Evolutionary conservation across 2,888 invertebrate species (phyloP).

Genomic region (Sphinx pinastri): DNA sequence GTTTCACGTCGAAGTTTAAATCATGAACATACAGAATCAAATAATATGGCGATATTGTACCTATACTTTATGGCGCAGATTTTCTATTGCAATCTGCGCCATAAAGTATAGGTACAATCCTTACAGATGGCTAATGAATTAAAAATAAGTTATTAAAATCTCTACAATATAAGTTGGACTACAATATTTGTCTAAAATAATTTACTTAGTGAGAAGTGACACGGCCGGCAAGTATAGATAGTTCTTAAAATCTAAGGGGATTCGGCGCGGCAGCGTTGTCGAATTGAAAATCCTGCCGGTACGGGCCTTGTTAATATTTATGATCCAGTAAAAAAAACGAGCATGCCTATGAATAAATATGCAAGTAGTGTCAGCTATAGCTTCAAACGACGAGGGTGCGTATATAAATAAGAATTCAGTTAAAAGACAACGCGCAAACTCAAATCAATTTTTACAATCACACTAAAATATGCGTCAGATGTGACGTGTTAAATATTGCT

Average conservation of each 20-base stretch:
- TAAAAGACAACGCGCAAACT: neutral
- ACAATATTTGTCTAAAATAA: neutral
- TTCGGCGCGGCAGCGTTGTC: conserved; percentile 59
- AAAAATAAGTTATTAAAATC: neutral
- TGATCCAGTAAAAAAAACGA: conserved; percentile 71
- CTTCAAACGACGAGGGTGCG: conserved; percentile 34
- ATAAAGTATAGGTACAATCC: too few species aligned
- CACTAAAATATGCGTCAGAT: too few species aligned
- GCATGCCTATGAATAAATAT: conserved; percentile 71
- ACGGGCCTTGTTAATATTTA: conserved; percentile 76
- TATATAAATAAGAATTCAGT: conserved; percentile 29
- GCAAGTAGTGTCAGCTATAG: conserved; percentile 35
- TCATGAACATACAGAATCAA: too few species aligned
- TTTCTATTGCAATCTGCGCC: too few species aligned
- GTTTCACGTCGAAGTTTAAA: too few species aligned
- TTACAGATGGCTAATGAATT: too few species aligned
- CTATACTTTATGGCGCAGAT: too few species aligned
- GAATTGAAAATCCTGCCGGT: conserved; percentile 79
- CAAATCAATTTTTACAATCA: neutral
- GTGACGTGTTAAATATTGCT: too few species aligned
- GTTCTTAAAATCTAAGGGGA: conserved; percentile 74
- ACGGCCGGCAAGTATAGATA: conserved; percentile 9
- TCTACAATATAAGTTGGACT: neutral
- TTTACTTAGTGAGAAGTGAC: neutral
- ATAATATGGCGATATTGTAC: too few species aligned